These are phyloP conservation scores for Drosophila imparisetae DNA, from an alignment of 2,888 invertebrate species.

Conservation along the genomic window DNA sequence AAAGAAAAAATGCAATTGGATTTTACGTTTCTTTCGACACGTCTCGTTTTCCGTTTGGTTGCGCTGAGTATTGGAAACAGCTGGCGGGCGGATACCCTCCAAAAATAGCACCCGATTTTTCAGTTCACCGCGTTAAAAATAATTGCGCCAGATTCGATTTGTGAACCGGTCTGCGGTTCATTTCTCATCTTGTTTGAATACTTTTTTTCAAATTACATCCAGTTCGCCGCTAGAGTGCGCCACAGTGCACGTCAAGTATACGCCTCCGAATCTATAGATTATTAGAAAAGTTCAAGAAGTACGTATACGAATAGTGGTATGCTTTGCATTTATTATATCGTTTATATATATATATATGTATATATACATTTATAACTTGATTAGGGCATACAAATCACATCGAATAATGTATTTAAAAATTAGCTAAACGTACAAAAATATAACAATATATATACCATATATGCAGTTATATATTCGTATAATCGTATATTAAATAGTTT, in stretches of 20 bases:
- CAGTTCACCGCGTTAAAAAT: conserved; percentile 65
- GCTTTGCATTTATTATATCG: conserved; percentile 62
- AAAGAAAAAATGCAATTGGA: conserved; percentile 53
- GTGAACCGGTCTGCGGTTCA: conserved; percentile 38
- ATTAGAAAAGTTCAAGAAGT: background rate
- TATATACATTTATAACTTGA: conserved; percentile 66
- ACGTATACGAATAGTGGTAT: conserved; percentile 18
- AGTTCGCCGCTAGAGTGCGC: conserved; percentile 38
- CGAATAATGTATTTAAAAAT: conserved; percentile 78
- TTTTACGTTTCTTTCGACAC: conserved; percentile 34
- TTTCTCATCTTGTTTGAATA: conserved; percentile 20
- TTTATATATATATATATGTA: conserved; percentile 36
- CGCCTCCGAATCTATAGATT: conserved; percentile 13
- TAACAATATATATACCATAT: conserved; percentile 66
- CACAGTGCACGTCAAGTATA: conserved; percentile 28
- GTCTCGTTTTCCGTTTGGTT: conserved; percentile 48
- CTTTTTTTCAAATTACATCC: conserved; percentile 2
- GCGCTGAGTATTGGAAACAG: conserved; percentile 62
- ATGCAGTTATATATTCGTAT: conserved; percentile 35
- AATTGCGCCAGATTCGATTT: conserved; percentile 36
- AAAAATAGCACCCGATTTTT: conserved; percentile 66
- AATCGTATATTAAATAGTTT: conserved; percentile 42
- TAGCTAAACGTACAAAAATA: conserved; percentile 81
- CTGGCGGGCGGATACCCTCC: conserved; percentile 64
- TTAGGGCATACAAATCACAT: conserved; percentile 77